Evolutionary conservation across 2,888 invertebrate species (phyloP).

Genomic region (Melikaiella ostensackeni): DNA sequence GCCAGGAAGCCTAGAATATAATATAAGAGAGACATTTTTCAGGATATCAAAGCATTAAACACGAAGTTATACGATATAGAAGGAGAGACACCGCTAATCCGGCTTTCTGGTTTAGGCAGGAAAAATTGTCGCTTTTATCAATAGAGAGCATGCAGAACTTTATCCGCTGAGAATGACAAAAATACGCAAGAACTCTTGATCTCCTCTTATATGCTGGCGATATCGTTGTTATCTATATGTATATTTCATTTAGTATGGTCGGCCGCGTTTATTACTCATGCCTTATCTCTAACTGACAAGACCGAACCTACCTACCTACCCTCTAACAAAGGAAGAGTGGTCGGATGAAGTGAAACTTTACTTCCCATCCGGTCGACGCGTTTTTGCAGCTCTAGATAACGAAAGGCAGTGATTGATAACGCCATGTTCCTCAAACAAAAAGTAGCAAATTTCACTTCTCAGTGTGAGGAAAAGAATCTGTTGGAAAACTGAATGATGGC

Average conservation of each 20-base stretch:
- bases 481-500: background rate
- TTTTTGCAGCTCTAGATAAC: constrained; percentile 27
- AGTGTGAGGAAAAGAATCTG: constrained; percentile 4
- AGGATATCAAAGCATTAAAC: constrained; percentile 54
- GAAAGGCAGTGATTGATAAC: constrained; percentile 36
- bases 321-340: constrained; percentile 28
- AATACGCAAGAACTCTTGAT: constrained; percentile 25
- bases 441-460: background rate
- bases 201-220: constrained; percentile 13
- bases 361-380: constrained; percentile 33
- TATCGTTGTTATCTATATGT: constrained; percentile 30
- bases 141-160: constrained; percentile 42
- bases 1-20: constrained; percentile 38
- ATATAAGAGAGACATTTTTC: constrained; percentile 53
- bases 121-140: constrained; percentile 55
- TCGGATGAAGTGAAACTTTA: constrained; percentile 37
- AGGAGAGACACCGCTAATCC: constrained; percentile 49
- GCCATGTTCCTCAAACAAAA: constrained; percentile 14
- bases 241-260: constrained; percentile 35
- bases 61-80: constrained; percentile 42
- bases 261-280: constrained; percentile 38
- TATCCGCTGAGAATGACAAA: constrained; percentile 42
- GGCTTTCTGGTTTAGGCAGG: constrained; percentile 48
- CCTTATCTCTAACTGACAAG: constrained; percentile 33
- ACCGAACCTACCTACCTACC: constrained; percentile 17